These are phyloP conservation scores for Pelodiscus sinensis DNA, from an alignment of 2,113 vertebrate species.

Conservation along the genomic window DNA sequence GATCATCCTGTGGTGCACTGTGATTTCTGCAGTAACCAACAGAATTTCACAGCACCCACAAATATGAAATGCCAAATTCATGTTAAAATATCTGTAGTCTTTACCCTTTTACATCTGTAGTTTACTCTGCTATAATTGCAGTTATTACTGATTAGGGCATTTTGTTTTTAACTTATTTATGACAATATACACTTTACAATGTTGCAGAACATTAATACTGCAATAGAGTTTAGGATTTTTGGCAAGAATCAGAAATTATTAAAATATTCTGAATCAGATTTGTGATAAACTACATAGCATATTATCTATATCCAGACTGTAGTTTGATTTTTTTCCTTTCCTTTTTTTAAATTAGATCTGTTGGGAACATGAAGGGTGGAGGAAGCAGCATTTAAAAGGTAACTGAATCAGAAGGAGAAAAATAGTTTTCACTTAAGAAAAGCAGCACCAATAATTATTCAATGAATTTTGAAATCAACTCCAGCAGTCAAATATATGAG, in stretches of 20 bases:
- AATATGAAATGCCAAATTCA: not conserved
- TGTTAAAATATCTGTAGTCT: not conserved
- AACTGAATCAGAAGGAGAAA: constrained; percentile 59
- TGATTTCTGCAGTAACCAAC: not conserved
- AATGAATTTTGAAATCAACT: constrained; percentile 81
- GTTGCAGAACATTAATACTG: constrained; percentile 4
- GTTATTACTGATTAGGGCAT: not conserved
- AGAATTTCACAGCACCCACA: not conserved
- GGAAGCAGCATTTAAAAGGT: constrained; percentile 51
- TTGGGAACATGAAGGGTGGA: constrained; percentile 14
- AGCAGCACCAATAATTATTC: constrained; percentile 81
- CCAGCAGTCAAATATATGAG: constrained; percentile 80
- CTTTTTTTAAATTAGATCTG: constrained; percentile 13
- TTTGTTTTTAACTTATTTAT: not conserved
- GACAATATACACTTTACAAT: not conserved
- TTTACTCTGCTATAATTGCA: not conserved
- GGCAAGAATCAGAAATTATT: not conserved
- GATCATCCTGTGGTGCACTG: not conserved
- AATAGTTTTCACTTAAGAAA: constrained; percentile 74
- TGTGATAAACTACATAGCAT: not conserved
- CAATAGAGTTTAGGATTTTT: constrained; percentile 18
- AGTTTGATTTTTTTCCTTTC: constrained; percentile 12
- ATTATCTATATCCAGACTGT: fast-evolving
- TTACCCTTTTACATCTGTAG: not conserved
- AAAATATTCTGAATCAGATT: not conserved